These are phyloP conservation scores for Lepidostoma basale DNA, from an alignment of 1,140 invertebrate genomes.

Conservation along the genomic window DNA sequence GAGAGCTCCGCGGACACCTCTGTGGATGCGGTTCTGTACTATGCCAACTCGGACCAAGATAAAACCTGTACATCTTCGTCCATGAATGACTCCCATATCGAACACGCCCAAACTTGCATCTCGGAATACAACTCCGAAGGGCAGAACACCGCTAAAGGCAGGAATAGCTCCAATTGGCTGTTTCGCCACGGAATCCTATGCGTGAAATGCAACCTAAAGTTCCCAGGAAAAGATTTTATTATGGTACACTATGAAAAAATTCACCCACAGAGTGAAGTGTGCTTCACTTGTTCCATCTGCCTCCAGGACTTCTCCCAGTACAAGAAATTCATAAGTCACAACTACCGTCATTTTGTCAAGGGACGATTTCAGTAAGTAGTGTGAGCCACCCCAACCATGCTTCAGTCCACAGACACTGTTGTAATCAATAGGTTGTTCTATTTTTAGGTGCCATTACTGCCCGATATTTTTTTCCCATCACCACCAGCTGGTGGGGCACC, in stretches of 20 bases:
- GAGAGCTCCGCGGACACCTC: neutral
- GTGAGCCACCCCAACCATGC: too few relatives aligned
- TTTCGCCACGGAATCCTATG: conserved; percentile 11
- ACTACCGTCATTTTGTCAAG: conserved; percentile 4
- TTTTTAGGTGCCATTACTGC: conserved; percentile 6
- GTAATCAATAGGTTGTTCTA: too few relatives aligned
- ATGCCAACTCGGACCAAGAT: too few relatives aligned
- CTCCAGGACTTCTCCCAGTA: neutral
- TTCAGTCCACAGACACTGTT: too few relatives aligned
- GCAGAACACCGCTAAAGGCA: too few relatives aligned
- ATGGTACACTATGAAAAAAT: neutral
- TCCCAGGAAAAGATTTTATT: neutral
- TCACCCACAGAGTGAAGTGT: neutral
- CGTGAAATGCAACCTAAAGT: conserved; percentile 10
- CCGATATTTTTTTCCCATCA: neutral
- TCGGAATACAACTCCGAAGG: too few relatives aligned
- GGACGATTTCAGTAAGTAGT: conserved; percentile 11
- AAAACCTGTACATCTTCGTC: too few relatives aligned
- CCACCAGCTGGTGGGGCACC: neutral
- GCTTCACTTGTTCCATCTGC: conserved; percentile 1
- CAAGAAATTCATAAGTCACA: neutral
- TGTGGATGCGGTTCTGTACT: too few relatives aligned
- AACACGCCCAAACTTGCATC: too few relatives aligned
- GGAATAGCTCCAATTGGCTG: neutral
- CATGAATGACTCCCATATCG: too few relatives aligned